These are phyloP conservation scores for Arbacia lixula DNA, from an alignment of 53 echinoderm and acorn worm species.

Conservation along the genomic window DNA sequence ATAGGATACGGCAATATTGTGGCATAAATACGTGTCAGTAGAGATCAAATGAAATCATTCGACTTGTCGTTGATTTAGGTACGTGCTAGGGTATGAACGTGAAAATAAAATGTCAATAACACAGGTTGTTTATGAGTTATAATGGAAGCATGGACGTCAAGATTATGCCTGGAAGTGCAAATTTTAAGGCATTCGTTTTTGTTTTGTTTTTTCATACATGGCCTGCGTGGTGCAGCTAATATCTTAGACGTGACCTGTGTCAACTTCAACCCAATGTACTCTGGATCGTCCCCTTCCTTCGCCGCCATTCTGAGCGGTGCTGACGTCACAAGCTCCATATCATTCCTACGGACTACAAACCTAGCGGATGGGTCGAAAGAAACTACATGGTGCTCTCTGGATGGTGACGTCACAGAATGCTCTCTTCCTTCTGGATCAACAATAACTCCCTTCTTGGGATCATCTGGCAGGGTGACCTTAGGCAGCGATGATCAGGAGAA, in stretches of 20 bases:
- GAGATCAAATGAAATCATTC: too few species aligned
- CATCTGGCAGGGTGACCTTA: neutral
- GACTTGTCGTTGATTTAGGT: too few species aligned
- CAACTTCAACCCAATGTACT: constrained; percentile 26
- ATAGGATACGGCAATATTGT: too few species aligned
- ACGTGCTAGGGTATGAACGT: too few species aligned
- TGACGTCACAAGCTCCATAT: neutral
- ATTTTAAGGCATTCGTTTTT: too few species aligned
- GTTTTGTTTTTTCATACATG: too few species aligned
- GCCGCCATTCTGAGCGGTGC: constrained; percentile 42
- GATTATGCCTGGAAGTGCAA: too few species aligned
- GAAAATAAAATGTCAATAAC: too few species aligned
- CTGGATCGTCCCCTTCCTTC: neutral
- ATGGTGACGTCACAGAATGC: neutral
- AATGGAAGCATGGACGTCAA: too few species aligned
- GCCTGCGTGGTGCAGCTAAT: constrained; percentile 33
- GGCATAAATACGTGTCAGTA: too few species aligned
- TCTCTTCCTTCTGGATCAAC: neutral
- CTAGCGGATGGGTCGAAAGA: neutral
- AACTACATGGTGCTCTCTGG: constrained; percentile 9
- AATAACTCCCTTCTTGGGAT: too few species aligned
- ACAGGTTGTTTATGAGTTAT: too few species aligned
- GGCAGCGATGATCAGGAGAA: neutral
- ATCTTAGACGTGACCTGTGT: constrained; percentile 32
- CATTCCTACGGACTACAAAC: constrained; percentile 1